Conservation (phyloP, 2,888 invertebrate genomes). For the Cancer borealis region DNA sequence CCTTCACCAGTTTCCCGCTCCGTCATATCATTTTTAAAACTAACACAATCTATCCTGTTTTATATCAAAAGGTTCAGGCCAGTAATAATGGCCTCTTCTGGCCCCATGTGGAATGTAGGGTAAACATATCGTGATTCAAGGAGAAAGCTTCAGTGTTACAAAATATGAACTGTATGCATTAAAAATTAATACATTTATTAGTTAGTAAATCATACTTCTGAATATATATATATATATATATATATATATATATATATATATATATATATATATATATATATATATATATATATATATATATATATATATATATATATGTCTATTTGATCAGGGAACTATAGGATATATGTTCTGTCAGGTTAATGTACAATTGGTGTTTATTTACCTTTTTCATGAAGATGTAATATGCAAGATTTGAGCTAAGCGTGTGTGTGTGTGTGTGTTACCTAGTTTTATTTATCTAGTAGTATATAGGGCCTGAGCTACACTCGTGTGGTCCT, state of each 20-base stretch:
- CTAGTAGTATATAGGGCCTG: no score
- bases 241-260: not conserved
- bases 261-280: not conserved
- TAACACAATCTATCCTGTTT: not conserved
- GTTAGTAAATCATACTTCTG: not conserved
- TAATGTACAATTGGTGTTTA: not conserved
- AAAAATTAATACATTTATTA: not conserved
- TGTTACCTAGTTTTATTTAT: not conserved
- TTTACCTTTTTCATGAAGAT: not conserved
- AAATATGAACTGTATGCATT: not conserved
- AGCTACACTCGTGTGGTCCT: no score
- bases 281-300: not conserved
- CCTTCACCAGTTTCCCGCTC: not conserved
- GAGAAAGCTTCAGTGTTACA: slow-evolving; percentile 18
- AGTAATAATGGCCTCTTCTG: not conserved
- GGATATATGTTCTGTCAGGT: not conserved
- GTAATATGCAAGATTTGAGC: not conserved
- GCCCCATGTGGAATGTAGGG: slow-evolving; percentile 29
- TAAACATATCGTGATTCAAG: slow-evolving; percentile 19
- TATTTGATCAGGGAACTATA: not conserved
- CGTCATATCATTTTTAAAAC: not conserved
- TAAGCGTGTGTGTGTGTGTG: not conserved
- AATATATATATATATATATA: not conserved
- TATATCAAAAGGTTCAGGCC: not conserved
- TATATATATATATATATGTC: not conserved